phyloP scores from a whole-genome alignment of 2,797 vertebrate genomes.

The Channa striata region DNA sequence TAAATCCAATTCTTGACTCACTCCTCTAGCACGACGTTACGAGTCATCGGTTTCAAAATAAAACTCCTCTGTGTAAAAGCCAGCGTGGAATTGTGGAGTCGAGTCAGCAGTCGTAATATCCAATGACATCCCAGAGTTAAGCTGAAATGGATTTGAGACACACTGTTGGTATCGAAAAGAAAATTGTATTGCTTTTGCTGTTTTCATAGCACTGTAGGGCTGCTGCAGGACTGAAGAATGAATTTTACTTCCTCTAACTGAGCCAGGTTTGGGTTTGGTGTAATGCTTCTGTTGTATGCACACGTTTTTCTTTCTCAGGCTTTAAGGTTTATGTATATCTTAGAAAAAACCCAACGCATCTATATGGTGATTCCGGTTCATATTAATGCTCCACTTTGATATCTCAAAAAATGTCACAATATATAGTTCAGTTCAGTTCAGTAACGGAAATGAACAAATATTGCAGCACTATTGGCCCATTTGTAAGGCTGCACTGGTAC shows the following conservation, averaged over 20 bases:
- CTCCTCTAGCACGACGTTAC: slow-evolving; percentile 20
- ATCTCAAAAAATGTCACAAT: too few relatives aligned
- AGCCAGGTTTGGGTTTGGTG: background rate
- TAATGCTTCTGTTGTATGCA: background rate
- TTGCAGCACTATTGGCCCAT: too few relatives aligned
- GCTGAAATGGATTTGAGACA: slow-evolving; percentile 9
- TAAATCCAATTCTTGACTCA: slow-evolving; percentile 57
- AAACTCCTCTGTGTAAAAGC: slow-evolving; percentile 40
- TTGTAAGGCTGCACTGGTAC: too few relatives aligned
- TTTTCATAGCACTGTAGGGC: background rate
- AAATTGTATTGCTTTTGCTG: background rate
- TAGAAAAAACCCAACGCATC: too few relatives aligned
- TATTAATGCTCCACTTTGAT: background rate
- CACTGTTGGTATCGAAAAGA: slow-evolving; percentile 19
- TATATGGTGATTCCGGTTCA: background rate
- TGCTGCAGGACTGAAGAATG: slow-evolving; percentile 1
- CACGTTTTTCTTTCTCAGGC: background rate
- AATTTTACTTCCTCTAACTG: background rate
- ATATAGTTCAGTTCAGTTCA: too few relatives aligned
- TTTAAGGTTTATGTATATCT: background rate
- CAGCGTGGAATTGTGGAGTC: slow-evolving; percentile 7
- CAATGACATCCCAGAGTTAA: slow-evolving; percentile 12
- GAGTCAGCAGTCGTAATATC: slow-evolving; percentile 39
- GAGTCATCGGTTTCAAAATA: slow-evolving; percentile 50
- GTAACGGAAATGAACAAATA: too few relatives aligned